phyloP scores from a whole-genome alignment of 1,140 invertebrate species.

The Trinorchestia longiramus region DNA sequence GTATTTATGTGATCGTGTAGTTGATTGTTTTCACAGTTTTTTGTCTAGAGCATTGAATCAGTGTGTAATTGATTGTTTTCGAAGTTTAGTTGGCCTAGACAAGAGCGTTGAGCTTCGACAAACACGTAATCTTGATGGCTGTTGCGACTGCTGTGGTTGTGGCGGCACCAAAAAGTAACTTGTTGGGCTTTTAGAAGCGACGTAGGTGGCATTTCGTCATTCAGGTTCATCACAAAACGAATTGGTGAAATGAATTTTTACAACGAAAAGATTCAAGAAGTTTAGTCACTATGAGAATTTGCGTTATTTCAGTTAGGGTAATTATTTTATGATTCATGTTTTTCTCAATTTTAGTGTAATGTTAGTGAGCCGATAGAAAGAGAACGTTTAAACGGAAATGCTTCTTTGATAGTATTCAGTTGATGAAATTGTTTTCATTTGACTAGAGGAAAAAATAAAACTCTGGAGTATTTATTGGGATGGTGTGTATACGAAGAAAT shows the following conservation, averaged over 20 bases:
- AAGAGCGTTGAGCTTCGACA: too few relatives aligned
- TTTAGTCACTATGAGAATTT: background rate
- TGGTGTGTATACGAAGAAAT: too few relatives aligned
- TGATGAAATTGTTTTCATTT: background rate
- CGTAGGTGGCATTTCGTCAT: background rate
- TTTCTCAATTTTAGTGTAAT: background rate
- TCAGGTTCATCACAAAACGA: background rate
- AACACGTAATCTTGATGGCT: background rate
- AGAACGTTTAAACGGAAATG: background rate
- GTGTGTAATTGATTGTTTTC: too few relatives aligned
- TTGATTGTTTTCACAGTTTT: background rate
- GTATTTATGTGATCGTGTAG: too few relatives aligned
- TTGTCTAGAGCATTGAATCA: background rate
- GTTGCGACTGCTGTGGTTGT: background rate
- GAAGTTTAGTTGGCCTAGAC: too few relatives aligned
- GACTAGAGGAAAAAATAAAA: too few relatives aligned
- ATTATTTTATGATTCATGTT: background rate
- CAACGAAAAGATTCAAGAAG: background rate
- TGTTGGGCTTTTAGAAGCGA: background rate
- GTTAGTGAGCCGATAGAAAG: background rate
- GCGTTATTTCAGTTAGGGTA: background rate
- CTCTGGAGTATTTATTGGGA: too few relatives aligned
- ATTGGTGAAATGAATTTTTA: background rate
- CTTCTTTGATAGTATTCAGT: background rate
- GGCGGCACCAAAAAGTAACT: background rate